Conservation (phyloP, 2,797 vertebrate species). For the Pipistrellus nathusii region DNA sequence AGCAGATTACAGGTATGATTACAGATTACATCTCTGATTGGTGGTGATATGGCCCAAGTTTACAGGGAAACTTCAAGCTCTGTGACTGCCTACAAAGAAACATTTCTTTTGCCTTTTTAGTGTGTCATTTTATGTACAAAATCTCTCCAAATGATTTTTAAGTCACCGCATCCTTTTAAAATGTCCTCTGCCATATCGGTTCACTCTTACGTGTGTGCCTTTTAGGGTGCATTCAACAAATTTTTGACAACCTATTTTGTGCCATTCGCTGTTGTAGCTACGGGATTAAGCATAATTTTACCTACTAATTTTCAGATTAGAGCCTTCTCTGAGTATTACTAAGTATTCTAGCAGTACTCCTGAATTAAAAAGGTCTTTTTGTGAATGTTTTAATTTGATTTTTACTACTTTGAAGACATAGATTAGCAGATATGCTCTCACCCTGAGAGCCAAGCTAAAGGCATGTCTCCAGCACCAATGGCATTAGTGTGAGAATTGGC, state of each 20-base stretch:
- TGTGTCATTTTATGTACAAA: not conserved
- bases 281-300: constrained; percentile 29
- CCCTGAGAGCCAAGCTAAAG: not conserved
- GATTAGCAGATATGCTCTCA: not conserved
- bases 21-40: not conserved
- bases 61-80: not conserved
- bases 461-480: not conserved
- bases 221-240: not conserved
- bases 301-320: not conserved
- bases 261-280: not conserved
- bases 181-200: not conserved
- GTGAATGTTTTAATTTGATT: not conserved
- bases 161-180: constrained; percentile 40
- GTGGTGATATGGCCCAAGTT: not conserved
- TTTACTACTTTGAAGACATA: constrained; percentile 27
- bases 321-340: not conserved
- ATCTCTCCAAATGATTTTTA: not conserved
- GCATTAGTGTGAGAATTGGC: not conserved
- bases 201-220: not conserved
- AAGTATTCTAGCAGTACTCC: not conserved
- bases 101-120: constrained; percentile 19
- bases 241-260: constrained; percentile 36
- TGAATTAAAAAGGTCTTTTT: not conserved
- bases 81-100: not conserved
- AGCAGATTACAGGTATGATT: constrained; percentile 97